Base-by-base conservation (phyloP, 2,113 vertebrate species). In the Menidia beryllina region DNA sequence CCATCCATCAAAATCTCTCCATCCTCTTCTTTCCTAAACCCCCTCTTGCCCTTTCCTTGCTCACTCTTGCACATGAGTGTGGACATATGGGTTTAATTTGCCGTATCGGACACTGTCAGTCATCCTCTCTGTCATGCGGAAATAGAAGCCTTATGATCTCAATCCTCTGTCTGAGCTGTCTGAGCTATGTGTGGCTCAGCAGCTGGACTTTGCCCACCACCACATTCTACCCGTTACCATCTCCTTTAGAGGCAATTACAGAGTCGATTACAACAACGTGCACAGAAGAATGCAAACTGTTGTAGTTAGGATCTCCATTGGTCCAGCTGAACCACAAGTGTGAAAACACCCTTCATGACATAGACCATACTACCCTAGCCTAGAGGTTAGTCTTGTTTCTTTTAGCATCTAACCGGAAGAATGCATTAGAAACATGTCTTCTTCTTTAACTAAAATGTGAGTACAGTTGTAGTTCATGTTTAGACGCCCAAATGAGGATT, bases 71-170 rank as follows among this genome's bases (percentile, higher is more conserved):
- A 70, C 54, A 21, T 54, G 23, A 75, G 69, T 26, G 26, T 2
- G 58, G 69, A 67, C 86, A 90, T 79, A 81, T 86, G 87, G 84
- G 72, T 87, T 79, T 79, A 49, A 90, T 90, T 86, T 86, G 69
- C 71, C 50, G 60, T 55, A 53, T 84, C 48, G 52, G 82, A 88
- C 82, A 52, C 74, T 56, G 83, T 85, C 88, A 82, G 80, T 88
- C 88, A 82, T 69, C 75, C 56, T 73, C 61, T n/a, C 72, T 85
- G 79, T 83, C 86, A 69, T 62, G 58, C 14, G 62, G 77, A 89
- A 89, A 88, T 84, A 68, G 62, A 75, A 72, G 45, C 81, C 80
- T 72, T 72, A 81, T 91, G 87, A 89, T 80, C 82, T 81, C 85
- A 83, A 77, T 75, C 79, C 56, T 63, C 49, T 20, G 64, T 77